A percentile compares a stretch with the other conserved stretches of the same genome.
phyloP scores from a whole-genome alignment of 2,888 invertebrate genomes.

The Drosophila picticornis region DNA sequence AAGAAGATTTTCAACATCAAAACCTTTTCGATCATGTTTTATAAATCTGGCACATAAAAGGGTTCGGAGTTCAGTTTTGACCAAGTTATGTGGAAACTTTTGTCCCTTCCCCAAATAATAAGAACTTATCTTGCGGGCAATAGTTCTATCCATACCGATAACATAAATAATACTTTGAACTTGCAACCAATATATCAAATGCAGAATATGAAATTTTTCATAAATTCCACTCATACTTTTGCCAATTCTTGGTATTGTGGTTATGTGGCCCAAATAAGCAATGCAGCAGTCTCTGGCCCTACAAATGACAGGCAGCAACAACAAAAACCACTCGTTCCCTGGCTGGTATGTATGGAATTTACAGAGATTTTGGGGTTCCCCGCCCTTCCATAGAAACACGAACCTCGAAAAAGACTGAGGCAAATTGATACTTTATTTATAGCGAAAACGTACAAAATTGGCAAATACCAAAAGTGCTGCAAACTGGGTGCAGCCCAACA shows the following conservation, averaged over 20 bases:
- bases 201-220: conserved; percentile 50
- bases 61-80: background rate
- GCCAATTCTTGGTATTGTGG: conserved; percentile 46
- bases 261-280: conserved; percentile 61
- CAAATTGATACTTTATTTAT: conserved; percentile 72
- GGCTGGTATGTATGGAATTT: conserved; percentile 62
- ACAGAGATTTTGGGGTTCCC: conserved; percentile 33
- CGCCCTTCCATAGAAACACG: conserved; percentile 67
- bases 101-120: background rate
- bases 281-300: conserved; percentile 30
- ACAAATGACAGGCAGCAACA: conserved; percentile 23
- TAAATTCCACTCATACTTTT: conserved; percentile 47
- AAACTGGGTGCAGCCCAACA: conserved; percentile 53
- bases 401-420: conserved; percentile 35
- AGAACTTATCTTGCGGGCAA: background rate
- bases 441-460: conserved; percentile 63
- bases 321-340: conserved; percentile 21
- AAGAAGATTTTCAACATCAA: background rate
- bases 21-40: background rate
- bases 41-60: background rate
- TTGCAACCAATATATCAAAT: conserved; percentile 3
- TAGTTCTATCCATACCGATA: too few relatives aligned
- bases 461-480: conserved; percentile 55
- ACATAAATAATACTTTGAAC: conserved; percentile 14
- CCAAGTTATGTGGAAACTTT: background rate